Conservation (phyloP, 2,797 vertebrate genomes). For the Kryptolebias ocellatus region DNA sequence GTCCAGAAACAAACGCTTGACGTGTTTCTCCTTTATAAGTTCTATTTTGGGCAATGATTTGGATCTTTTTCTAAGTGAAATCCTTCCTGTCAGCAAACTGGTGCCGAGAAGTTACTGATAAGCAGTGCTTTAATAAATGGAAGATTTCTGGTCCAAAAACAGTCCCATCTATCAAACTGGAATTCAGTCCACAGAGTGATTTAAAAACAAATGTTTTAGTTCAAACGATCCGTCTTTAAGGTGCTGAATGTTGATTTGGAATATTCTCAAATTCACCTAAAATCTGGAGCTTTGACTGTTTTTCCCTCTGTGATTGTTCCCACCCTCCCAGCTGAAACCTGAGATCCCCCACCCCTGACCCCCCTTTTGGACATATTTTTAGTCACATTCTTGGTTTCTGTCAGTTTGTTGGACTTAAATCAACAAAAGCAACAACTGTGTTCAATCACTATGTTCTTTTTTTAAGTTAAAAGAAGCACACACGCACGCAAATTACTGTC, state of each 20-base stretch:
- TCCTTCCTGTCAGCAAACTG: constrained; percentile 1
- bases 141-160: background rate
- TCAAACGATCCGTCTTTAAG: background rate
- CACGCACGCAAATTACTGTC: background rate
- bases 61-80: background rate
- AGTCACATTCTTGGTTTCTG: constrained; percentile 8
- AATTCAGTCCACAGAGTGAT: background rate
- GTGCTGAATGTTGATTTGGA: background rate
- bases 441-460: background rate
- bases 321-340: constrained; percentile 5
- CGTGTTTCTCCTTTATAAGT: background rate
- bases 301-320: background rate
- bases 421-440: constrained; percentile 13
- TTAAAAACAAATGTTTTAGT: no score
- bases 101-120: background rate
- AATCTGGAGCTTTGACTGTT: background rate
- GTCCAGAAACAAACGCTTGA: background rate
- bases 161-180: background rate
- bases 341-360: background rate
- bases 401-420: constrained; percentile 12
- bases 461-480: background rate
- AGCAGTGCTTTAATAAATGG: background rate
- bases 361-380: constrained; percentile 1
- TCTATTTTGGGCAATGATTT: background rate
- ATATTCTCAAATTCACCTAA: background rate